Base-by-base conservation (phyloP, 2,113 vertebrate species). In the Prolemur simus region DNA sequence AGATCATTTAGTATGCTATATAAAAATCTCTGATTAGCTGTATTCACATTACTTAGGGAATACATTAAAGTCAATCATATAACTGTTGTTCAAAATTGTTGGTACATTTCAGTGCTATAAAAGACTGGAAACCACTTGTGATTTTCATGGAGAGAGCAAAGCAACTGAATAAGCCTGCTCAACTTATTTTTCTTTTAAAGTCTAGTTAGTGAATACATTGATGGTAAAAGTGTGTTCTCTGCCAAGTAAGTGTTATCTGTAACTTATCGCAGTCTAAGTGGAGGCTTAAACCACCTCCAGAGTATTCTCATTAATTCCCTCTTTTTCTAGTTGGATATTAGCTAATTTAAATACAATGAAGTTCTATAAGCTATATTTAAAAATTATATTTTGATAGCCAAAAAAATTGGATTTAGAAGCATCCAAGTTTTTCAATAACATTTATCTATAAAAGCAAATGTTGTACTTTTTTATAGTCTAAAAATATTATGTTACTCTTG, bases 51-150 rank as follows among this genome's bases (percentile, higher is more conserved):
- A 11, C 49, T 56, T 77, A 47, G 37, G n/a, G 8, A 54, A 15
- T 23, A n/a, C 8, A 89, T 63, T 32, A 69, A 78, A 92, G 39
- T 37, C 7, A 97, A 17, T 76, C 1, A 27, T 71, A 95, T 96
- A 89, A 69, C 11, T 89, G 0, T 20, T 84, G 25, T 60, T 47
- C 4, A 76, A 83, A 87, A 37, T 5, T 64, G 78, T 83, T 82
- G 63, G 18, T 2, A 23, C 82, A n/a, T 8, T 34, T 97, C 84
- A 56, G 52, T 63, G 64, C 86, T 91, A 82, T 71, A 47, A 74
- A 87, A 87, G 66, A 56, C 52, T 15, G 58, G 60, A 76, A 69
- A 93, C 0, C 34, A 86, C 8, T 34, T 39, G 1, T 1, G 73
- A 82, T 66, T 84, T 94, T 93, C 60, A 60, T 0, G 32, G n/a